Base-by-base conservation (phyloP, 2,113 vertebrate genomes). In the Pygoscelis adeliae region DNA sequence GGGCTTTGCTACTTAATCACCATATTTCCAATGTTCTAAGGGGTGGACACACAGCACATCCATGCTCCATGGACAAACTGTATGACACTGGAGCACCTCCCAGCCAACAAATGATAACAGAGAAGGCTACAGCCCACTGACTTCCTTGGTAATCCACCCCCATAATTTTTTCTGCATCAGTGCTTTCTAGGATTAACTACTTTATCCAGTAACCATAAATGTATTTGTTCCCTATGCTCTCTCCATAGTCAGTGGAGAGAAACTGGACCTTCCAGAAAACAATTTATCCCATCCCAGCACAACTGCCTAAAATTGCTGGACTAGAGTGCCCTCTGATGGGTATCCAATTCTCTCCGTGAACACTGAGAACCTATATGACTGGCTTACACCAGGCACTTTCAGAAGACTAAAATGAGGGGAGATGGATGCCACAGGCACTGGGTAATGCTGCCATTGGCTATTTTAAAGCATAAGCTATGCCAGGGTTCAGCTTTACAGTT, bases 241-340 rank as follows among this genome's bases (percentile, higher is more conserved):
- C 32, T 65, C 27, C 18, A 44, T 5, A 71, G 22, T 20, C 17
- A 71, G 16, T 29, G 36, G 52, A 71, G 32, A 85, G 36, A 88
- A 97, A 76, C 23, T 36, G 56, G n/a, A 85, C 55, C 42, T 76
- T 52, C 22, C 58, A 87, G 47, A 80, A 88, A 71, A 44, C 40
- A 74, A 38, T 25, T 80, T 46, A 80, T 46, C 62, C 20, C 47
- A 59, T 5, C 18, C 12, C 27, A 69, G 44, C 30, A 84, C 18
- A 66, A 49, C 13, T 53, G 13, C 42, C 16, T 87, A 72, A 87
- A 96, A 91, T 27, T 0, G 2, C 71, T 95, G 84, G 30, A 44
- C 49, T 97, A 85, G 63, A 95, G 53, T 67, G 74, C 67, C 62
- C 90, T 93, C 90, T 95, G 74, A 94, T 86, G 66, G 87, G 82